Evolutionary conservation across 2,113 vertebrate species (phyloP), one percentile per base, ranked within the genome.

Genomic region (Corythornis madagascariensis): DNA sequence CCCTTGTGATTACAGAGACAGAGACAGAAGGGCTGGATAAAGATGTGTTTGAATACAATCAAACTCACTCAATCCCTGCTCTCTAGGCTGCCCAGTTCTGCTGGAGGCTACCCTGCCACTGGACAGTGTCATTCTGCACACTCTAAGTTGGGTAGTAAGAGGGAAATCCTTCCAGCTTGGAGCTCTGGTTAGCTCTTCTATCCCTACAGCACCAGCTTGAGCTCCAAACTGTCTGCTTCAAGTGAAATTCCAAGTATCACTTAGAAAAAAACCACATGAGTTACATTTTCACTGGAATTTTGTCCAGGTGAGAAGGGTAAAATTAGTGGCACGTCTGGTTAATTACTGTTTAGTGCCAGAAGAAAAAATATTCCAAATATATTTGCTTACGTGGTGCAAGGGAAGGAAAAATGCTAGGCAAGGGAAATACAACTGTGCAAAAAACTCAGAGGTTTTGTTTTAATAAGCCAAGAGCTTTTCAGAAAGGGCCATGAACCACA

Each of bases 1-100:
- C 97, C 99, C 99, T 99, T 99, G 98, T 96, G 98, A 97, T 98
- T 98, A 99, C 98, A 99, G 98, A 99, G 98, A 99, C 97, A 99
- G 98, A 98, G 98, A 99, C 98, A 98, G 98, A 99, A 98, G 98
- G 96, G 98, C 97, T 98, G 97, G 97, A 97, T 98, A 98, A 98
- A 97, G 97, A 98, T 84, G 98, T 40, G 96, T 96, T 86, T 94
- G 89, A 96, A 95, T 89, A 89, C 94, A 96, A 76, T 83, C 38
- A 93, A 95, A 86, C 92, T 93, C 92, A 89, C 94, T 85, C 95
- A 96, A 94, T 75, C 89, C 96, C 94, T 96, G 92, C 82, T 86
- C 85, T 86, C 87, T 2, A 4, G 17, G 72, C 84, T 78, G 35
- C 60, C 82, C 82, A 40, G 65, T 24, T 59, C 74, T 77, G 76